Base-by-base conservation (phyloP, 2,797 vertebrate genomes). In the Austrolebias charrua region DNA sequence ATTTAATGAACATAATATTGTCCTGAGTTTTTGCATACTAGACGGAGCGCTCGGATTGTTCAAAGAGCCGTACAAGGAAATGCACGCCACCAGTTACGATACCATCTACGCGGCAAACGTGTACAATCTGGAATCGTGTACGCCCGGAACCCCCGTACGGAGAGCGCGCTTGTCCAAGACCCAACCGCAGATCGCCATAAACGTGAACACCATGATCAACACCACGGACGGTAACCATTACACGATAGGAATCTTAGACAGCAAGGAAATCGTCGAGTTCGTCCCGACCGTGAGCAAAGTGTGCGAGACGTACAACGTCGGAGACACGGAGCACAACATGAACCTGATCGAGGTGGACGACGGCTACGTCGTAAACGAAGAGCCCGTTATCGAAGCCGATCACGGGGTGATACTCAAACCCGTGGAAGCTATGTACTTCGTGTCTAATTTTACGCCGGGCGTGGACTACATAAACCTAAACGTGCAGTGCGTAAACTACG, bases 121-220 rank as follows among this genome's bases (percentile, higher is more conserved):
- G 6, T 51, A 73, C 46, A 59, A 42, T 6, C 12, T 73, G 2
- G 47, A 62, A 1, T 69, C 66, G 0, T 77, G 75, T 18, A 73
- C 62, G 0, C 75, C 70, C 0, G 62, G 66, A 6, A 28, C 52
- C 4, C 66, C 65, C 29, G 2, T 3, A 12, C 1, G 13, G 75
- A n/a, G n/a, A n/a, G n/a, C n/a, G n/a, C n/a, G n/a, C n/a, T n/a
- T 59, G 1, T 0, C 0, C 0, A 0, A 14, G 0, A 1, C 33
- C 57, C 0, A n/a, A n/a, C 75, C 75, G 1, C 64, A 69, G 20
- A 0, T 43, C 1, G 53, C 69, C 0, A 12, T 77, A 4, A 72
- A 77, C 29, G 6, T 72, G 9, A 44, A 77, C 57, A 77, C 75
- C 0, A 1, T 77, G 0, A 6, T 69, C 0, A 69, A 69, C 1